Evolutionary conservation across 2,888 invertebrate species (phyloP).

Genomic region (Lobophora halterata): DNA sequence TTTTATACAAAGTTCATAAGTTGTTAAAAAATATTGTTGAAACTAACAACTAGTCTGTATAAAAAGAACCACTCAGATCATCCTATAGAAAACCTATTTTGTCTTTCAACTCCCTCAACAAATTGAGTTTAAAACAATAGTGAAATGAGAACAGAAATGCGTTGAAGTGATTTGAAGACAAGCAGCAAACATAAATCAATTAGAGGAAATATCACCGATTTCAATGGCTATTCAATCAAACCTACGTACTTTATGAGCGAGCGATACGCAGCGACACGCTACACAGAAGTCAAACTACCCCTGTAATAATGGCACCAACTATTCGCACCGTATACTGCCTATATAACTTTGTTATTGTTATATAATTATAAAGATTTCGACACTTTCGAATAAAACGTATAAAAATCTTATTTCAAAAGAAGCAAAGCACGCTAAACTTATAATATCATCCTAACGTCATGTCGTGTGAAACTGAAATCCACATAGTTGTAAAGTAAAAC

Average conservation of each 20-base stretch:
- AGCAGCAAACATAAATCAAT: conserved; percentile 6
- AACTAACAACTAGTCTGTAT: too few relatives aligned
- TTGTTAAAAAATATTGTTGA: too few relatives aligned
- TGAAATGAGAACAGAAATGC: conserved; percentile 1
- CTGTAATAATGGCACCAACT: conserved; percentile 81
- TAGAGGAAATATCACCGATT: conserved; percentile 20
- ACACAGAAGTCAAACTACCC: conserved; percentile 60
- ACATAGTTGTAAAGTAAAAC: conserved; percentile 59
- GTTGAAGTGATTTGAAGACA: conserved; percentile 1
- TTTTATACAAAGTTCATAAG: too few relatives aligned
- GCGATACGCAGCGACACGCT: conserved; percentile 56
- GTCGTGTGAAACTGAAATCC: conserved; percentile 69
- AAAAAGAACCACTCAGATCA: conserved; percentile 1
- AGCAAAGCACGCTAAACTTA: conserved; percentile 81
- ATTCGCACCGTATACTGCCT: conserved; percentile 80
- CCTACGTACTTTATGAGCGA: conserved; percentile 50
- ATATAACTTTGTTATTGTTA: conserved; percentile 78
- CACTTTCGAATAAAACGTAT: conserved; percentile 77
- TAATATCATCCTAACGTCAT: conserved; percentile 69
- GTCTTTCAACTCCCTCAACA: not conserved
- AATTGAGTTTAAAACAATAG: not conserved
- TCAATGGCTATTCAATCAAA: conserved; percentile 25
- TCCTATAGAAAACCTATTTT: too few relatives aligned
- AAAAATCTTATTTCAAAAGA: conserved; percentile 78
- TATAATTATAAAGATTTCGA: conserved; percentile 73